Evolutionary conservation across 2,888 invertebrate species (phyloP), one percentile per base, ranked within the genome.

Genomic region (Prenolepis imparis): DNA sequence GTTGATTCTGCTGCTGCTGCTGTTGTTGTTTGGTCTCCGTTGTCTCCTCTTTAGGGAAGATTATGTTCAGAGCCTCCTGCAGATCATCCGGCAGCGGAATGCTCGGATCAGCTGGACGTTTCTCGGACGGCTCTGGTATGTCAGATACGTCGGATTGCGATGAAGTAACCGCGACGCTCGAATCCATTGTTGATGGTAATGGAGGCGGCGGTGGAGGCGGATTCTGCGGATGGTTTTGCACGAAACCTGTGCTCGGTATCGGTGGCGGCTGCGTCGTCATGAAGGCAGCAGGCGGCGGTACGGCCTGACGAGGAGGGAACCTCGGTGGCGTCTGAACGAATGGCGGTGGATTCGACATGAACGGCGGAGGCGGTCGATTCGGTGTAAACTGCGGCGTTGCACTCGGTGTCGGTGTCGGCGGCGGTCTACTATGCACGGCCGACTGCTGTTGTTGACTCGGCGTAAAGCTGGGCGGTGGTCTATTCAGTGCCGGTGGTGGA

Each of bases 51-150:
- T 96, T 95, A 0, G 97, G 96, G 94, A 96, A 97, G 78, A 97
- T 96, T 52, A 96, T 96, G 92, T 96, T 96, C 5, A 97, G 95
- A 0, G 97, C 96, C 78, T 96, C 96, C 86, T 96, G 96, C 90
- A 97, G 95, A 94, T 97, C 97, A 87, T 96, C 96, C 2, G 96
- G 96, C 0, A 97, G 93, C 36, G 95, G 95, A 61, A 95, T 95
- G 59, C 95, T 95, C 0, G 95, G 93, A 9, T 95, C 94, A 8
- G 95, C 90, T 2, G 78, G 4, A 32, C 95, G 95, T 78, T 94
- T 95, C 12, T 94, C 95, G 36, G 94, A 93, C 0, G 93, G 95
- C 73, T 95, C 95, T 2, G 95, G 95, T 75, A 95, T 95, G 0
- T 95, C 94, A 12, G 94, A 91, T 66, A 94, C 91, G 77, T 95